phyloP scores from a whole-genome alignment of 2,797 vertebrate species.

The Mionectes olivaceus region DNA sequence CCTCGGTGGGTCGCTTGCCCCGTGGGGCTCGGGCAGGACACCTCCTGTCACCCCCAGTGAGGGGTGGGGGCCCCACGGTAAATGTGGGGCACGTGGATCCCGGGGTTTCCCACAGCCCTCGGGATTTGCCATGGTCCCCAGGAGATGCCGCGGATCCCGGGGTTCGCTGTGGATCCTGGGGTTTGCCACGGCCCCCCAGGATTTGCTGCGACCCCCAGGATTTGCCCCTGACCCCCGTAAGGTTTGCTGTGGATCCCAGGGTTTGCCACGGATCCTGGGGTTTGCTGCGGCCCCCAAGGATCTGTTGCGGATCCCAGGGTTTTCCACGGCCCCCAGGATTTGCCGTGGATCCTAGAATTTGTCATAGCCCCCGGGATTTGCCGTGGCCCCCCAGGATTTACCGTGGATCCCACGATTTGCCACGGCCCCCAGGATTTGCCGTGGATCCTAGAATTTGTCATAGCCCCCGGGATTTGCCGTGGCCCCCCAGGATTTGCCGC shows the following conservation, averaged over 20 bases:
- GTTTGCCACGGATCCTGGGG: too few relatives aligned
- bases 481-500: fast-evolving
- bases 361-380: fast-evolving
- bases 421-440: too few relatives aligned
- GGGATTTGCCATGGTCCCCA: neutral
- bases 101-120: fast-evolving
- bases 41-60: neutral
- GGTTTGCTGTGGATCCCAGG: too few relatives aligned
- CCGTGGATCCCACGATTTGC: neutral
- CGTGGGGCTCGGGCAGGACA: neutral
- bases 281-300: too few relatives aligned
- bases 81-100: neutral
- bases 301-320: neutral
- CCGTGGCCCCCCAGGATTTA: fast-evolving
- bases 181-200: neutral
- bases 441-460: too few relatives aligned
- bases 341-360: too few relatives aligned
- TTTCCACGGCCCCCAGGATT: too few relatives aligned
- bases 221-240: too few relatives aligned
- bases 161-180: too few relatives aligned
- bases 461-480: fast-evolving
- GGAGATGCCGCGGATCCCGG: neutral
- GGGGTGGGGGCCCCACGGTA: fast-evolving
- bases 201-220: too few relatives aligned
- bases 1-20: fast-evolving